These are phyloP conservation scores for Aurelia coerulea DNA, from an alignment of 30 jellyfish, hydroid and myxozoan genomes.

Conservation along the genomic window DNA sequence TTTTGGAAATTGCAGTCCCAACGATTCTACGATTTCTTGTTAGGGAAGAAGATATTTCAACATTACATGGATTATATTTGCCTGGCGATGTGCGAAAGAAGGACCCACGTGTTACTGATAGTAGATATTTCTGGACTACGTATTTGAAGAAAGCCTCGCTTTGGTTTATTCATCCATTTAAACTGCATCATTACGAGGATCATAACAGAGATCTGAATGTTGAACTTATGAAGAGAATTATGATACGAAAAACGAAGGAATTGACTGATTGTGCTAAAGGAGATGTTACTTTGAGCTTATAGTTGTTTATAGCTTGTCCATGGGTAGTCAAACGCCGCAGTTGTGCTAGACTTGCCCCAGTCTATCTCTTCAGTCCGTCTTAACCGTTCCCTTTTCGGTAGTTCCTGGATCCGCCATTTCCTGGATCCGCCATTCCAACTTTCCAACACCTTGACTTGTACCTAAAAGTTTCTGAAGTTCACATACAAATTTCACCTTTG, in stretches of 20 bases:
- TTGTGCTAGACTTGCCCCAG: too few species aligned
- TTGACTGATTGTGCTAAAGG: conserved; percentile 35
- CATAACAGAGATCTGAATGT: conserved; percentile 86
- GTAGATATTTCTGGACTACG: conserved; percentile 93
- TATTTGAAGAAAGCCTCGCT: conserved; percentile 65
- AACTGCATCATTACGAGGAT: conserved; percentile 83
- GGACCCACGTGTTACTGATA: conserved; percentile 92
- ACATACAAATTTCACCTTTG: too few species aligned
- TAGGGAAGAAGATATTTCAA: conserved; percentile 50
- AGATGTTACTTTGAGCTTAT: background rate
- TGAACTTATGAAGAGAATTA: conserved; percentile 75
- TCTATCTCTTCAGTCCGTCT: too few species aligned
- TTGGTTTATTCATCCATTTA: conserved; percentile 95
- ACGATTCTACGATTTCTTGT: conserved; percentile 77
- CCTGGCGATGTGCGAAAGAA: conserved; percentile 96
- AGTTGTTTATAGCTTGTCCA: background rate
- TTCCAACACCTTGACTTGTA: too few species aligned
- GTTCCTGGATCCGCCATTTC: too few species aligned
- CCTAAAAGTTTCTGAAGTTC: too few species aligned
- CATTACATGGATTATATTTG: conserved; percentile 79
- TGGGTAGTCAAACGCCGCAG: too few species aligned
- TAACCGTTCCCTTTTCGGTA: too few species aligned
- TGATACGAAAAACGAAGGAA: conserved; percentile 75
- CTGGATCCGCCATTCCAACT: too few species aligned
- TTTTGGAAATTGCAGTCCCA: conserved; percentile 93